Evolutionary conservation across 30 jellyfish, hydroid and myxozoan species (phyloP).

Genomic region (Turritopsis rubra): DNA sequence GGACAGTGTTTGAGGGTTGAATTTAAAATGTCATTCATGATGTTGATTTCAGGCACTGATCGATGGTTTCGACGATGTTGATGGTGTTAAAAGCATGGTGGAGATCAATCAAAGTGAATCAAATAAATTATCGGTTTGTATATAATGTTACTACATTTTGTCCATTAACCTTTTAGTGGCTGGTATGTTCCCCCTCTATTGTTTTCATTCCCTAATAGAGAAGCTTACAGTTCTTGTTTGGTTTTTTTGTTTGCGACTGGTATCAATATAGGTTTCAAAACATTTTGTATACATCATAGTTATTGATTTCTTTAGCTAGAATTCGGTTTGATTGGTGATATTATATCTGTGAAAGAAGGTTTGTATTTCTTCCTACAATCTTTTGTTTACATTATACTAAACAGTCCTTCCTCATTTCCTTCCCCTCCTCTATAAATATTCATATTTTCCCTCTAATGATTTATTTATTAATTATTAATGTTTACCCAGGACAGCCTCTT

Average conservation of each 20-base stretch:
- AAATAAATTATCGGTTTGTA: slow-evolving; percentile 51
- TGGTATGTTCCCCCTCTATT: too few relatives aligned
- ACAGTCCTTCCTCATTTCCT: too few relatives aligned
- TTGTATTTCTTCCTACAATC: background rate
- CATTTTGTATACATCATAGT: too few relatives aligned
- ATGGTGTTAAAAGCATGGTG: slow-evolving; percentile 35
- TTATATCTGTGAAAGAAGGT: slow-evolving; percentile 94
- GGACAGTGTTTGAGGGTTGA: background rate
- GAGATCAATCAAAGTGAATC: slow-evolving; percentile 45
- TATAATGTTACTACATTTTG: background rate
- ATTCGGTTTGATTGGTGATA: slow-evolving; percentile 87
- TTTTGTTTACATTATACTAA: too few relatives aligned
- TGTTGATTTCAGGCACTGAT: slow-evolving; percentile 49
- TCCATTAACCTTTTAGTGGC: background rate
- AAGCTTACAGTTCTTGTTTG: too few relatives aligned
- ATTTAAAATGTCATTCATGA: background rate
- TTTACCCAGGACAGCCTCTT: too few relatives aligned
- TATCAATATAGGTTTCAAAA: too few relatives aligned
- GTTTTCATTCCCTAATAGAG: too few relatives aligned
- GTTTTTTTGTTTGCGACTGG: too few relatives aligned
- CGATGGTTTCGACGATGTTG: slow-evolving; percentile 61
- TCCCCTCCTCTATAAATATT: too few relatives aligned
- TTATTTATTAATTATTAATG: too few relatives aligned
- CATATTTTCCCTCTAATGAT: too few relatives aligned
- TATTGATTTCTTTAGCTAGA: slow-evolving; percentile 52